Conservation (phyloP, 2,113 vertebrate genomes). For the Microcebus ravelobensis region DNA sequence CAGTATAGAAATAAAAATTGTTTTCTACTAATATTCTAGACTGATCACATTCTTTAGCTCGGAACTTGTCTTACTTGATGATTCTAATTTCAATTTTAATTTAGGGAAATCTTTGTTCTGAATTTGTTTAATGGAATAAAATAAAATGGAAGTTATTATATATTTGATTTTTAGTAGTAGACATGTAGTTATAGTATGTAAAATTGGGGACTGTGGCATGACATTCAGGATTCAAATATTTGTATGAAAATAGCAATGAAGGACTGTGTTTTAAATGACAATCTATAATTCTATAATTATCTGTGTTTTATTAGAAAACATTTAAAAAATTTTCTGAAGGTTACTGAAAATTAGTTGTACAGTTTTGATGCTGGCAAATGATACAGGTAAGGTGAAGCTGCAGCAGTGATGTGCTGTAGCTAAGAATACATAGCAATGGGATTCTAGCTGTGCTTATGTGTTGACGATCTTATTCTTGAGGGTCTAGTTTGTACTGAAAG, state of each 20-base stretch:
- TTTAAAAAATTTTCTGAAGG: background rate
- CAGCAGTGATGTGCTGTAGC: background rate
- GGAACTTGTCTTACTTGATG: conserved; percentile 14
- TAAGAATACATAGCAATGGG: background rate
- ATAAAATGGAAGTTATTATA: background rate
- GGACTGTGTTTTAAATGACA: background rate
- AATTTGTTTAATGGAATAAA: background rate
- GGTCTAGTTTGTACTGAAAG: background rate
- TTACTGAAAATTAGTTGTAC: background rate
- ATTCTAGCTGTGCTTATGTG: background rate
- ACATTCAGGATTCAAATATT: background rate
- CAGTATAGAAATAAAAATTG: background rate
- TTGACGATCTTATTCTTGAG: conserved; percentile 14
- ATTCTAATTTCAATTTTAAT: background rate
- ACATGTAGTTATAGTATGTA: background rate
- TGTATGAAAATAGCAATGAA: background rate
- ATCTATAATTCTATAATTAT: background rate
- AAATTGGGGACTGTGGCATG: background rate
- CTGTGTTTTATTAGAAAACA: background rate
- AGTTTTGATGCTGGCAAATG: background rate
- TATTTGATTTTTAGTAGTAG: conserved; percentile 1
- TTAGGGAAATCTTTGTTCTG: background rate
- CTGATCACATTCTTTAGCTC: conserved; percentile 40
- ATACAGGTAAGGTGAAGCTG: background rate
- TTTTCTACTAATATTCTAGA: background rate